A percentile compares a stretch with the other conserved stretches of the same genome.
Evolutionary conservation across 1,140 invertebrate genomes (phyloP).

Genomic region (Microplitis mediator): DNA sequence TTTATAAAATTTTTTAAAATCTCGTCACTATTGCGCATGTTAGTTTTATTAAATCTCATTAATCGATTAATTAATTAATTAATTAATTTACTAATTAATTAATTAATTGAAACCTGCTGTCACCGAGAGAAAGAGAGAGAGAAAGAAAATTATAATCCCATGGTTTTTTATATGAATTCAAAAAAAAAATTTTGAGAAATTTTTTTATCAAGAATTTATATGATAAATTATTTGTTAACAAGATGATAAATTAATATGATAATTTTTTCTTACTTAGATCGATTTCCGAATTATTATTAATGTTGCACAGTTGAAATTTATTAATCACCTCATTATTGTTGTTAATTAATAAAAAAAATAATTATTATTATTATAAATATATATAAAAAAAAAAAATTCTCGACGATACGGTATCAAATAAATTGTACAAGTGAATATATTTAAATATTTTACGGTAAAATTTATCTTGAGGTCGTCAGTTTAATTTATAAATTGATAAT

Average conservation of each 20-base stretch:
- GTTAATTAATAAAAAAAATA: slow-evolving; percentile 11
- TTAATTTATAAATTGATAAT: no score
- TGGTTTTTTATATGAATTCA: not conserved
- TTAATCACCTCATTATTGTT: slow-evolving; percentile 31
- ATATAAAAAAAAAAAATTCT: slow-evolving; percentile 16
- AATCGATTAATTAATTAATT: no score
- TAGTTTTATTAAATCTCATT: no score
- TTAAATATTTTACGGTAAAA: not conserved
- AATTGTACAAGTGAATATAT: not conserved
- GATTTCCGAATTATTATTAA: slow-evolving; percentile 29
- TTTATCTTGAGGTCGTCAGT: no score
- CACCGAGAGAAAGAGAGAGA: no score
- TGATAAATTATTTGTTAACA: no score
- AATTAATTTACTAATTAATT: no score
- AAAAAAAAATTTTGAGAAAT: not conserved
- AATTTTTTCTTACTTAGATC: slow-evolving; percentile 12
- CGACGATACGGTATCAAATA: not conserved
- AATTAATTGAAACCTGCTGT: no score
- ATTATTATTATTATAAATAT: slow-evolving; percentile 3
- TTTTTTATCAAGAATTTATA: no score
- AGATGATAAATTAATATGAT: not conserved
- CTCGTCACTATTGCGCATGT: no score
- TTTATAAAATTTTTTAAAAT: no score
- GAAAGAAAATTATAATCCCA: no score
- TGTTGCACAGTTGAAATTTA: slow-evolving; percentile 26